Conservation (phyloP, 2,113 vertebrate genomes). For the Columbina picui region DNA sequence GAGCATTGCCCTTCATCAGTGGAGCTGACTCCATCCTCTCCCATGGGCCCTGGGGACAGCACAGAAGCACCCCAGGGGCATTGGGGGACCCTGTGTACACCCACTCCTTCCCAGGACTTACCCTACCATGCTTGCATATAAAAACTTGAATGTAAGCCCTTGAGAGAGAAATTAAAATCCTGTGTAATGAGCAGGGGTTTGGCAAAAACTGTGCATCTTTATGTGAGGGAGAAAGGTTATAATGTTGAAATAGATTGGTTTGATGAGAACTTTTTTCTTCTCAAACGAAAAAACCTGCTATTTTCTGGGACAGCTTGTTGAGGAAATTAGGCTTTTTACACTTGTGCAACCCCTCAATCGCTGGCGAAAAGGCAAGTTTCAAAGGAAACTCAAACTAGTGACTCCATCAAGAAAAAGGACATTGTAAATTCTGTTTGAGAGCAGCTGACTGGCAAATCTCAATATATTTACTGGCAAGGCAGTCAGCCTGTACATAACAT, state of each 20-base stretch:
- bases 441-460: not conserved
- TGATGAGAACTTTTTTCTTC: not conserved
- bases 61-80: not conserved
- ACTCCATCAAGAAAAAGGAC: not conserved
- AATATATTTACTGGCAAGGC: not conserved
- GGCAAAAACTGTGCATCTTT: not conserved
- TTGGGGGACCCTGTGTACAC: accelerated
- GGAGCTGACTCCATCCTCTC: not conserved
- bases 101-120: not conserved
- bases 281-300: not conserved
- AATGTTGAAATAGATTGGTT: not conserved
- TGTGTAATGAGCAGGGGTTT: not conserved
- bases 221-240: not conserved
- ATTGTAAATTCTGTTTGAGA: not conserved
- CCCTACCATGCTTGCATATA: accelerated
- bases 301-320: not conserved
- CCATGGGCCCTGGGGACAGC: not conserved
- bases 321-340: not conserved
- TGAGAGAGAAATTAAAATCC: not conserved
- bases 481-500: not conserved
- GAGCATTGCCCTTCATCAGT: accelerated
- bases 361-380: not conserved
- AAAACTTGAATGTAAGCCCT: not conserved
- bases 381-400: not conserved
- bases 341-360: not conserved